Evolutionary conservation across 2,888 invertebrate species (phyloP).

Genomic region (Dryobota labecula): DNA sequence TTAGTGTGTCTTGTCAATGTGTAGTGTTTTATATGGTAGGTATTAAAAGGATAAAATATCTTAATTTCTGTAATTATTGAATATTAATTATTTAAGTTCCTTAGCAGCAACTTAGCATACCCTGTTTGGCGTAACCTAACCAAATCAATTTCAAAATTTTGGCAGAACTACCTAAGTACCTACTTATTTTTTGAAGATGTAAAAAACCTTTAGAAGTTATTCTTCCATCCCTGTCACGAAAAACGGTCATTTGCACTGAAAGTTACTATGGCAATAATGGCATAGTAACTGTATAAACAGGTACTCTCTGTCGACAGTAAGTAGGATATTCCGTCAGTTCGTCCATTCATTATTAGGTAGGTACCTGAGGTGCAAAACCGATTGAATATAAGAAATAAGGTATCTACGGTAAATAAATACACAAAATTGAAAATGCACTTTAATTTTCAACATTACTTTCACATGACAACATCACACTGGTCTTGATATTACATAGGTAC

Average conservation of each 20-base stretch:
- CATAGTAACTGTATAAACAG: too few relatives aligned
- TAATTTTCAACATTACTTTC: conserved; percentile 40
- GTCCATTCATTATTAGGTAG: not conserved
- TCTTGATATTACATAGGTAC: conserved; percentile 22
- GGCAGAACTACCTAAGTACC: not conserved
- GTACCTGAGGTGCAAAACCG: not conserved
- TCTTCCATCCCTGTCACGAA: not conserved
- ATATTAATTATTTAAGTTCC: not conserved
- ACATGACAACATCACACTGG: conserved; percentile 41
- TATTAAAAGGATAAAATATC: too few relatives aligned
- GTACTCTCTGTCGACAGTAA: too few relatives aligned
- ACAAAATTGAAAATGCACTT: conserved; percentile 35
- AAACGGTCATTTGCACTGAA: not conserved
- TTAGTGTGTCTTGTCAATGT: too few relatives aligned
- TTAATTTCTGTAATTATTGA: not conserved
- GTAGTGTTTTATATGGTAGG: too few relatives aligned
- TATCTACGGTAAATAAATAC: conserved; percentile 22
- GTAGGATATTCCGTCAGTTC: not conserved
- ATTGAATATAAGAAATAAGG: not conserved
- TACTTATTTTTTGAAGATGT: not conserved
- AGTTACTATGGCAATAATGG: not conserved
- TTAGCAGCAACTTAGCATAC: too few relatives aligned
- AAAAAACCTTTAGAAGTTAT: not conserved
- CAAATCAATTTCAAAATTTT: not conserved
- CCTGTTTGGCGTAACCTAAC: not conserved